Evolutionary conservation across 1,140 invertebrate species (phyloP).

Genomic region (Sycophila sp.): DNA sequence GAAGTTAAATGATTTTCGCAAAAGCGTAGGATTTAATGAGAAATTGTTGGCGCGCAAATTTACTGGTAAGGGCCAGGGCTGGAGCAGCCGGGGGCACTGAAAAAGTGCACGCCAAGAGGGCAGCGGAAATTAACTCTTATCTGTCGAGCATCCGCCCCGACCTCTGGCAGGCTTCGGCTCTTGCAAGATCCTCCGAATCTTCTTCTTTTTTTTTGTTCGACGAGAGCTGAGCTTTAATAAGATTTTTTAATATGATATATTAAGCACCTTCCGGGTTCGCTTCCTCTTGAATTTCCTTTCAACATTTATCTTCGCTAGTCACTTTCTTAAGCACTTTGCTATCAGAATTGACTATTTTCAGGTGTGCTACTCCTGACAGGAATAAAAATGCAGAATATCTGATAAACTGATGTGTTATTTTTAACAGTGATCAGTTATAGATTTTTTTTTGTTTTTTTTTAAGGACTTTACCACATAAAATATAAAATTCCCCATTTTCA

Average conservation of each 20-base stretch:
- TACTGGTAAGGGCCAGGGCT: too few relatives aligned
- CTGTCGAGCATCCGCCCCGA: not conserved
- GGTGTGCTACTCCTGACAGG: too few relatives aligned
- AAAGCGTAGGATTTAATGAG: not conserved
- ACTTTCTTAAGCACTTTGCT: too few relatives aligned
- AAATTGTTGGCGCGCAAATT: constrained; percentile 23
- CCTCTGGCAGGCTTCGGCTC: not conserved
- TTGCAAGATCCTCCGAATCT: not conserved
- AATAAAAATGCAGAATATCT: too few relatives aligned
- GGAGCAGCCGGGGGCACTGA: not conserved
- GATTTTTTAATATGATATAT: constrained; percentile 23
- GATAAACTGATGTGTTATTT: too few relatives aligned
- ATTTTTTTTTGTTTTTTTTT: too few relatives aligned
- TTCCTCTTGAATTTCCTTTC: not conserved
- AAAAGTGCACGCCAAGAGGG: not conserved
- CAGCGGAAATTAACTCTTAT: constrained; percentile 34
- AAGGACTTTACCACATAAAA: too few relatives aligned
- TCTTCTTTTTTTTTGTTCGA: constrained; percentile 13
- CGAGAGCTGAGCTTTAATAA: constrained; percentile 1
- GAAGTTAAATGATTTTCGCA: not conserved
- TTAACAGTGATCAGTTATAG: too few relatives aligned
- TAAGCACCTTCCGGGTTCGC: not conserved
- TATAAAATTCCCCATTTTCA: too few relatives aligned
- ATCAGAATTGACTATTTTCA: too few relatives aligned
- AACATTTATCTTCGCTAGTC: not conserved